Conservation (phyloP, 2,113 vertebrate genomes). For the Hydrochoerus hydrochaeris region DNA sequence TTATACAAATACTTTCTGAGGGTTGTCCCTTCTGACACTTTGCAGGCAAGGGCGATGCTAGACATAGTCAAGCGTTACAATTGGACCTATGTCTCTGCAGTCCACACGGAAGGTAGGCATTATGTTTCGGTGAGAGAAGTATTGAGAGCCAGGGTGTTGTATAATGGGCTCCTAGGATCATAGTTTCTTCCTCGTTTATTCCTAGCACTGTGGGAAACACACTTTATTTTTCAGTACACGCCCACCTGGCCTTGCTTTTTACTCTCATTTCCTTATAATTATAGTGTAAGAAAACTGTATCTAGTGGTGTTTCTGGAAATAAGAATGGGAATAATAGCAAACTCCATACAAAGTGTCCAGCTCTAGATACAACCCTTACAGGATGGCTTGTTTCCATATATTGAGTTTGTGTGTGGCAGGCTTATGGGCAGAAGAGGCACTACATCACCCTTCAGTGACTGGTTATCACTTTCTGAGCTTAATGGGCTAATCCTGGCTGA, state of each 20-base stretch:
- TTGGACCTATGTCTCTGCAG: conserved; percentile 99
- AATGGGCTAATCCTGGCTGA: background rate
- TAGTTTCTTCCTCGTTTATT: background rate
- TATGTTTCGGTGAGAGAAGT: conserved; percentile 46
- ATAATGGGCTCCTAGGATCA: background rate
- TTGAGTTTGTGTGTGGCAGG: conserved; percentile 7
- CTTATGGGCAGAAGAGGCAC: background rate
- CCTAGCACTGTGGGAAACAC: background rate
- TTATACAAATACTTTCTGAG: conserved; percentile 98
- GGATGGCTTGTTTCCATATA: background rate
- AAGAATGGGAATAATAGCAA: background rate
- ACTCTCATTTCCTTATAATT: background rate
- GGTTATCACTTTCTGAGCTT: background rate
- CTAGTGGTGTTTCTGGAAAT: background rate
- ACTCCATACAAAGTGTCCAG: background rate
- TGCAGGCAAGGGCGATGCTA: conserved; percentile 97
- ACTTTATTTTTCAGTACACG: background rate
- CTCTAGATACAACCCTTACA: background rate
- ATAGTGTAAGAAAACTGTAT: background rate
- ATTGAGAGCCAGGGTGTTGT: background rate
- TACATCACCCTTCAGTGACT: conserved; percentile 6
- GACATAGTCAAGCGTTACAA: conserved; percentile 99
- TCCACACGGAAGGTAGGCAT: conserved; percentile 98
- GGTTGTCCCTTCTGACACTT: conserved; percentile 97
- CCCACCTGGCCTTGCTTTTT: conserved; percentile 36